Evolutionary conservation across 1,140 invertebrate species (phyloP).

Genomic region (Drosophila pseudoananassae): DNA sequence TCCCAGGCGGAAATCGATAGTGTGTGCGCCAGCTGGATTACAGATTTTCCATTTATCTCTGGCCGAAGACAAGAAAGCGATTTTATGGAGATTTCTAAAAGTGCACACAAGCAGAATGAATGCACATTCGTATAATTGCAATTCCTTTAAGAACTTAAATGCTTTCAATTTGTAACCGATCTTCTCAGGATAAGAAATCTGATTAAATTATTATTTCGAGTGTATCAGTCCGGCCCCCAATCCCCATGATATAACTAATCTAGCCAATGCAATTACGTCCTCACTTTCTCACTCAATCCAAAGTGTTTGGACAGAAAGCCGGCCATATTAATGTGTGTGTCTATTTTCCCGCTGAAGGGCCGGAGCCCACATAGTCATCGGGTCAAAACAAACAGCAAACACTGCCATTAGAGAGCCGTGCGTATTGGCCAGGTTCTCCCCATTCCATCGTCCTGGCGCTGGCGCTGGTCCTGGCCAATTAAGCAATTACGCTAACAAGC

Average conservation of each 20-base stretch:
- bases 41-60: constrained; percentile 39
- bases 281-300: constrained; percentile 51
- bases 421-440: constrained; percentile 15
- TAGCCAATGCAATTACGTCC: constrained; percentile 55
- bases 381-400: constrained; percentile 55
- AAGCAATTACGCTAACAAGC: constrained; percentile 81
- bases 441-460: background rate
- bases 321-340: constrained; percentile 35
- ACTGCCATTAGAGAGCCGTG: constrained; percentile 60
- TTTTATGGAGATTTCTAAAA: constrained; percentile 11
- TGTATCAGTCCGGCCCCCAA: background rate
- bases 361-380: constrained; percentile 67
- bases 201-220: background rate
- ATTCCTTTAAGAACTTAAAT: background rate
- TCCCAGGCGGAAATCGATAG: constrained; percentile 41
- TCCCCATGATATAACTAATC: constrained; percentile 27
- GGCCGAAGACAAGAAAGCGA: background rate
- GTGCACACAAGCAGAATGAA: background rate
- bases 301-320: constrained; percentile 42
- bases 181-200: too few relatives aligned
- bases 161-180: background rate
- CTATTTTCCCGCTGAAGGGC: constrained; percentile 27
- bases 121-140: background rate
- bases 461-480: constrained; percentile 59
- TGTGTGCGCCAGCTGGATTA: constrained; percentile 41